Conservation (phyloP, 2,888 invertebrate species). For the Steinernema hermaphroditum region DNA sequence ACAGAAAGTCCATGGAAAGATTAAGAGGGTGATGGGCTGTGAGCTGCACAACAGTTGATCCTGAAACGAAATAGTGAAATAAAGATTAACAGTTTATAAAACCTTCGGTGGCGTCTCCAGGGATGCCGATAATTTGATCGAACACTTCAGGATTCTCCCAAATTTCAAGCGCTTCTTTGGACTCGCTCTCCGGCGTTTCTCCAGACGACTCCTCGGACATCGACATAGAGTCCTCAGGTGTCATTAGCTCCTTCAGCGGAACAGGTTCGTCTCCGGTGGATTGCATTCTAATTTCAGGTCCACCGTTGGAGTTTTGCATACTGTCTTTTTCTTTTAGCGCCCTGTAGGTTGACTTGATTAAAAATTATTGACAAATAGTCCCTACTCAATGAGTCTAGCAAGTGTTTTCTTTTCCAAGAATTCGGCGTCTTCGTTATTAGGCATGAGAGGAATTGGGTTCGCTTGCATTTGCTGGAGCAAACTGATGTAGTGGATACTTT, state of each 20-base stretch:
- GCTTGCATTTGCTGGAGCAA: background rate
- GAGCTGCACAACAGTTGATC: background rate
- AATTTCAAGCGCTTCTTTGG: background rate
- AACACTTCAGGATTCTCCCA: background rate
- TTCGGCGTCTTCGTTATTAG: background rate
- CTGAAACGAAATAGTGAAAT: slow-evolving; percentile 6
- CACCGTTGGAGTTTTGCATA: background rate
- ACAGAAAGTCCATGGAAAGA: slow-evolving; percentile 18
- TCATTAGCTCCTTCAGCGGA: background rate
- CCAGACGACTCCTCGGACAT: slow-evolving; percentile 12
- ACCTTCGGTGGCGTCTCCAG: slow-evolving; percentile 2
- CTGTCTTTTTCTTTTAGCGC: background rate
- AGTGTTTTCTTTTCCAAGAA: background rate
- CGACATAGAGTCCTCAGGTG: background rate
- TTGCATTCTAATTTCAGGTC: background rate
- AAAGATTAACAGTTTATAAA: too few relatives aligned
- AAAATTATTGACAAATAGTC: background rate
- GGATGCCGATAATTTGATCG: background rate
- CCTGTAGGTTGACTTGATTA: background rate
- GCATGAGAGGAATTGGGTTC: background rate
- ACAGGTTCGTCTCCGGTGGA: slow-evolving; percentile 18
- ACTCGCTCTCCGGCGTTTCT: background rate
- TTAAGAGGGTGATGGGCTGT: background rate
- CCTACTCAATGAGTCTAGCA: background rate
- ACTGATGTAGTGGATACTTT: background rate